Percentiles rank a stretch among this genome's conserved stretches.
These are phyloP conservation scores for Ophion obscuratus DNA, from an alignment of 2,888 invertebrate species.

Conservation along the genomic window DNA sequence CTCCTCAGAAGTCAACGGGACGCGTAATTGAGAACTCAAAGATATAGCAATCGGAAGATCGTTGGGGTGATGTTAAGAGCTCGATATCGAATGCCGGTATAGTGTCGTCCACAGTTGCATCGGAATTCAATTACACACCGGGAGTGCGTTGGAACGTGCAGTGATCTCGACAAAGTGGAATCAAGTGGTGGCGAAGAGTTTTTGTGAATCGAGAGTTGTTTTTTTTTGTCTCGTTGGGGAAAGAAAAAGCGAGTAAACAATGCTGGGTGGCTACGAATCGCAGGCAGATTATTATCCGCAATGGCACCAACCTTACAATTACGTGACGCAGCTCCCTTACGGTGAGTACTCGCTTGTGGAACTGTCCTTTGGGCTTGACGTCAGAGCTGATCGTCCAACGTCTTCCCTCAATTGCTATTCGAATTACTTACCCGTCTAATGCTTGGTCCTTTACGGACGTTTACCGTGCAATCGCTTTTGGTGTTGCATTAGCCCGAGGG, in stretches of 20 bases:
- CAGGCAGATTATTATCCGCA: constrained; percentile 83
- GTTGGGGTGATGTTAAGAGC: background rate
- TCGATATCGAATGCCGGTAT: background rate
- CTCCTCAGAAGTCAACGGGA: background rate
- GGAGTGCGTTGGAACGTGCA: background rate
- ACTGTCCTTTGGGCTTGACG: no score
- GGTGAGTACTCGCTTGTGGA: constrained; percentile 71
- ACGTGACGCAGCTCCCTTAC: constrained; percentile 81
- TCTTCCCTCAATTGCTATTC: no score
- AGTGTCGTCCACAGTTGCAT: background rate
- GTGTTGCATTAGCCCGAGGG: no score
- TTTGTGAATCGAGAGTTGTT: background rate
- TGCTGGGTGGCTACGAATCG: constrained; percentile 82
- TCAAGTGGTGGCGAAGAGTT: background rate
- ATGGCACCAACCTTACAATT: constrained; percentile 83
- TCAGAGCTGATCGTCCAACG: no score
- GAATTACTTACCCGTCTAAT: no score
- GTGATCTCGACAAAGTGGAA: background rate
- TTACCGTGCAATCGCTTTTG: no score
- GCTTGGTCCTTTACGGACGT: no score
- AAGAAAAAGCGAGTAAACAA: constrained; percentile 49
- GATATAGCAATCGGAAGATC: background rate
- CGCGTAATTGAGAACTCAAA: no score
- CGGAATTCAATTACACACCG: background rate
- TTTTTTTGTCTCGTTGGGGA: background rate